phyloP scores from a whole-genome alignment of 1,140 invertebrate species.

The Acromyrmex heyeri region DNA sequence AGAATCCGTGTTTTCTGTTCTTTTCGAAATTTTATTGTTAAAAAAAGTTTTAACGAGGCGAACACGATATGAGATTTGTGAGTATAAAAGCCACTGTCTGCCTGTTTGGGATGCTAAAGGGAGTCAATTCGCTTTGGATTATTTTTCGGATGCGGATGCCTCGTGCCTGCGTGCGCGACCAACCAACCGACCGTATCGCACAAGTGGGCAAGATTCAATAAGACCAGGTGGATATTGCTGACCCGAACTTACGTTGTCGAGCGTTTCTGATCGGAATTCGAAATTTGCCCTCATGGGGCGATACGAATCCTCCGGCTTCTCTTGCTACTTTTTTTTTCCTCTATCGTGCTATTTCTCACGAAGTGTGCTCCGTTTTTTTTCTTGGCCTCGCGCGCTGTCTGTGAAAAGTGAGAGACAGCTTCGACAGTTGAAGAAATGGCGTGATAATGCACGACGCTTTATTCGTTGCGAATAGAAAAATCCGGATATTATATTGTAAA shows the following conservation, averaged over 20 bases:
- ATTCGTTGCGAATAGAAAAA: conserved; percentile 25
- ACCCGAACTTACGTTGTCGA: conserved; percentile 73
- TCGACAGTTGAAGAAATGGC: conserved; percentile 36
- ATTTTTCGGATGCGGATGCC: conserved; percentile 58
- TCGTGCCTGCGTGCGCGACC: conserved; percentile 48
- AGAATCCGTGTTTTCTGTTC: not conserved
- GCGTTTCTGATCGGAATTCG: conserved; percentile 72
- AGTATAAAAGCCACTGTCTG: conserved; percentile 27
- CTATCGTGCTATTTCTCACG: conserved; percentile 19
- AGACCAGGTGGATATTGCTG: conserved; percentile 78
- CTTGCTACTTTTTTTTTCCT: not conserved
- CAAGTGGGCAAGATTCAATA: conserved; percentile 76
- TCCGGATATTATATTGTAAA: conserved; percentile 22
- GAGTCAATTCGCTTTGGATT: conserved; percentile 71
- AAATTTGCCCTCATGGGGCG: conserved; percentile 64
- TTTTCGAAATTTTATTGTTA: not conserved
- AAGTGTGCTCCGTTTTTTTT: conserved; percentile 15
- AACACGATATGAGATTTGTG: conserved; percentile 59
- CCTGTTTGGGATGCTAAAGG: conserved; percentile 6
- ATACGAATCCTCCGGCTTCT: not conserved
- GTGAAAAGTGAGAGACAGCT: conserved; percentile 48
- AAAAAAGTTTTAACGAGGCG: conserved; percentile 44
- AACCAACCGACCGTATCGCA: conserved; percentile 65
- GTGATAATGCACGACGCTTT: conserved; percentile 32
- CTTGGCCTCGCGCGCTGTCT: not conserved